phyloP scores from a whole-genome alignment of 1,140 invertebrate genomes.

The Scaptomyza pallida region DNA sequence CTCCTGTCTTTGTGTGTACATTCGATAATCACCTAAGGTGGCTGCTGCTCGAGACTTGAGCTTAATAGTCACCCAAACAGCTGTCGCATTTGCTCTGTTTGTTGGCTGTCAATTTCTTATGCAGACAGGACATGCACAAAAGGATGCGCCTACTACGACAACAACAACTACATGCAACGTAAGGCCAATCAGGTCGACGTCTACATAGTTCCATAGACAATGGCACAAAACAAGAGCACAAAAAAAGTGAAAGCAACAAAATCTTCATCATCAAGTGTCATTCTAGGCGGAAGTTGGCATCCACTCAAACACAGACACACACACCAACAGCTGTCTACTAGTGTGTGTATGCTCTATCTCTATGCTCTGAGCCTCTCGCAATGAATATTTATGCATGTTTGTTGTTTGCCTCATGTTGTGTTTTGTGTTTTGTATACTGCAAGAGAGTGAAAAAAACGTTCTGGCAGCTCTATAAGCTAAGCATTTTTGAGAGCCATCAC shows the following conservation, averaged over 20 bases:
- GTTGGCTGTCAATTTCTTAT: conserved; percentile 40
- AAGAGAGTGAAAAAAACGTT: not conserved
- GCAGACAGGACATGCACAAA: conserved; percentile 20
- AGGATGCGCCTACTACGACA: conserved; percentile 1
- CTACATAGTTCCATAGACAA: conserved; percentile 23
- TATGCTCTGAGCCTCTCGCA: conserved; percentile 38
- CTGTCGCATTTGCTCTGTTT: conserved; percentile 32
- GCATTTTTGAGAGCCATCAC: conserved; percentile 23
- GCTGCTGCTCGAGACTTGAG: conserved; percentile 12
- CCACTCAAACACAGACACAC: conserved; percentile 32
- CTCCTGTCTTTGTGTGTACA: conserved; percentile 24
- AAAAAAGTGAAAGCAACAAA: conserved; percentile 81
- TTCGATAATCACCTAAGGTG: conserved; percentile 61
- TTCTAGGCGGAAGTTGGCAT: conserved; percentile 77
- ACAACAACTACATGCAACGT: not conserved
- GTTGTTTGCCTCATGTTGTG: conserved; percentile 62
- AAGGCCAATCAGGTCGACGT: conserved; percentile 39
- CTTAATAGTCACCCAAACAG: conserved; percentile 51
- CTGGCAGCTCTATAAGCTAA: conserved; percentile 28
- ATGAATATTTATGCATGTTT: conserved; percentile 80
- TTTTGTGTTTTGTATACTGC: conserved; percentile 40
- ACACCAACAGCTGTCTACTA: conserved; percentile 42
- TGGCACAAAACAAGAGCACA: conserved; percentile 51
- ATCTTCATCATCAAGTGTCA: conserved; percentile 83
- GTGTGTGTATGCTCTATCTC: conserved; percentile 28